These are phyloP conservation scores for Drosophila miranda DNA, from an alignment of 1,140 invertebrate species.

Conservation along the genomic window DNA sequence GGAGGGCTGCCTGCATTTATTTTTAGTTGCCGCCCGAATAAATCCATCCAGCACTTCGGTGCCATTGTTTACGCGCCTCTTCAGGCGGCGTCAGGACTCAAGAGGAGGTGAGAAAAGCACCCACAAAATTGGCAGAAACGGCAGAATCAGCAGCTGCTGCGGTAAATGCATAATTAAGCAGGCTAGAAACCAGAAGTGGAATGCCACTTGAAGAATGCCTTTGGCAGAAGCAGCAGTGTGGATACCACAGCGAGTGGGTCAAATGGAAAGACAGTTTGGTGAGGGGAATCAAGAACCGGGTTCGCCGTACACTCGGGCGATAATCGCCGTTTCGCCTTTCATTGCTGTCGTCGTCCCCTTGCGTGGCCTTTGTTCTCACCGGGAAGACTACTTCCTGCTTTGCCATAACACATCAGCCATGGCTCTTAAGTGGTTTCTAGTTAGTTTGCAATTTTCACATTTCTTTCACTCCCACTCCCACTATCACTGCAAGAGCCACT, in stretches of 20 bases:
- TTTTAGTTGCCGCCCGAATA: conserved; percentile 69
- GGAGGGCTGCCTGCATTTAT: conserved; percentile 57
- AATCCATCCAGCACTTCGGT: conserved; percentile 46
- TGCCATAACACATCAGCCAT: conserved; percentile 61
- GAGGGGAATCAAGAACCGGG: neutral
- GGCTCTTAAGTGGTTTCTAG: conserved; percentile 74
- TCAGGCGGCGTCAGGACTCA: neutral
- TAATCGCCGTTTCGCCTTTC: conserved; percentile 23
- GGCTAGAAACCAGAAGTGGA: conserved; percentile 9
- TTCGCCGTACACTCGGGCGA: conserved; percentile 20
- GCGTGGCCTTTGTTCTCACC: neutral
- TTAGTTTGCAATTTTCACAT: conserved; percentile 78
- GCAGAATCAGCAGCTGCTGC: conserved; percentile 1
- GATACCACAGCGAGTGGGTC: neutral
- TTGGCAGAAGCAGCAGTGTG: too few species aligned
- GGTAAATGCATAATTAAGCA: conserved; percentile 72
- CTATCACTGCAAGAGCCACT: neutral
- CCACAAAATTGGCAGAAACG: conserved; percentile 6
- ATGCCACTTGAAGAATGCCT: conserved; percentile 4
- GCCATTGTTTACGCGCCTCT: conserved; percentile 39
- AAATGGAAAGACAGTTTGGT: too few species aligned
- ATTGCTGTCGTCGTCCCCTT: conserved; percentile 29
- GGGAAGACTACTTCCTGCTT: conserved; percentile 40
- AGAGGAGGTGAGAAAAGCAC: too few species aligned
- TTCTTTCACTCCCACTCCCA: conserved; percentile 10